These are phyloP conservation scores for Apeira syringaria DNA, from an alignment of 2,888 invertebrate species.

Conservation along the genomic window DNA sequence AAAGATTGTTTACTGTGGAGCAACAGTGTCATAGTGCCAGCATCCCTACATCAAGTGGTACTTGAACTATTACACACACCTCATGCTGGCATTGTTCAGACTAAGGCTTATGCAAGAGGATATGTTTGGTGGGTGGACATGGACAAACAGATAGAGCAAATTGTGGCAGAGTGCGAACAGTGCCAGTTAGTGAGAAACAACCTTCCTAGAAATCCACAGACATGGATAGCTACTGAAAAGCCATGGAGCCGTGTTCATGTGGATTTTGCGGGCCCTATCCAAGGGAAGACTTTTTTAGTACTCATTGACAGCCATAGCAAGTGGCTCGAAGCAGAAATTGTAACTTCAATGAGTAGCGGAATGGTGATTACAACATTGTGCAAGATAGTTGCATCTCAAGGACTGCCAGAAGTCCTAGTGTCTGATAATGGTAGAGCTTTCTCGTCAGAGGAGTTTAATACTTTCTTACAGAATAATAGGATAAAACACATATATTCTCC, in stretches of 20 bases:
- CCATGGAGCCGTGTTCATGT: constrained; percentile 19
- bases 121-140: too few species aligned
- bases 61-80: too few species aligned
- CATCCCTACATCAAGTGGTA: background rate
- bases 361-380: constrained; percentile 17
- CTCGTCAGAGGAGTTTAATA: constrained; percentile 14
- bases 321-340: too few species aligned
- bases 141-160: too few species aligned
- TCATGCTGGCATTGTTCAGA: too few species aligned
- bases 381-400: constrained; percentile 14
- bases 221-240: too few species aligned
- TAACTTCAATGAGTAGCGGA: constrained; percentile 6
- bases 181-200: too few species aligned
- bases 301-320: too few species aligned
- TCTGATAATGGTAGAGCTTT: constrained; percentile 26
- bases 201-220: too few species aligned
- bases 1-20: background rate
- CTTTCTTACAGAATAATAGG: constrained; percentile 25
- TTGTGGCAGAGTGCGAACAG: too few species aligned
- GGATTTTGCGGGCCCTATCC: constrained; percentile 26
- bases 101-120: too few species aligned
- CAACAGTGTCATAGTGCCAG: background rate
- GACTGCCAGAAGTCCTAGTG: constrained; percentile 6
- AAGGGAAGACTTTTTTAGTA: constrained; percentile 18
- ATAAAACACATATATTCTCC: constrained; percentile 19